phyloP scores from a whole-genome alignment of 2,797 vertebrate species.

The Scolopax rusticola region DNA sequence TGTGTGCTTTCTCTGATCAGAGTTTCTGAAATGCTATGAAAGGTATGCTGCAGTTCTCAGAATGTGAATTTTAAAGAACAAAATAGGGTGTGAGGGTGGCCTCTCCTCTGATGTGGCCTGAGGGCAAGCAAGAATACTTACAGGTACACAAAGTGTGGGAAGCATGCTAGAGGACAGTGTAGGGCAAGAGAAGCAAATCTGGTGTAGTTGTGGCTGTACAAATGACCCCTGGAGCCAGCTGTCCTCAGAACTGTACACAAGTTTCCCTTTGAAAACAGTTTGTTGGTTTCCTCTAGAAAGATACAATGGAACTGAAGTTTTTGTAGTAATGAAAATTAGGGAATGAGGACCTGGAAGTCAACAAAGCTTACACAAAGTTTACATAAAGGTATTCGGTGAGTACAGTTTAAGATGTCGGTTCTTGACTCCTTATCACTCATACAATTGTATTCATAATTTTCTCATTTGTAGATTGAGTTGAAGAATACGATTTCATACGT shows the following conservation, averaged over 20 bases:
- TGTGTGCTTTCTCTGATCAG: not conserved
- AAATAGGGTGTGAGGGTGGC: not conserved
- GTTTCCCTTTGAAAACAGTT: not conserved
- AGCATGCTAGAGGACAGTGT: not conserved
- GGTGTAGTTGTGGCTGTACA: not conserved
- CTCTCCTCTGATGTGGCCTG: not conserved
- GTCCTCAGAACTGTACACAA: not conserved
- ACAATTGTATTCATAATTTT: not conserved
- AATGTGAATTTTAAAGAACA: not conserved
- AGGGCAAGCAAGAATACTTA: not conserved
- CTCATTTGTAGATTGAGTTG: not conserved
- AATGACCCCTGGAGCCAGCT: not conserved
- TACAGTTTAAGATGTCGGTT: not conserved
- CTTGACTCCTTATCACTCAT: not conserved
- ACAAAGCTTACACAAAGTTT: not conserved
- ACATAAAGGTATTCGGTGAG: not conserved
- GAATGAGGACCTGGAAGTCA: not conserved
- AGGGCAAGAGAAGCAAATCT: not conserved
- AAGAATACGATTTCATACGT: not conserved
- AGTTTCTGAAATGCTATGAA: not conserved
- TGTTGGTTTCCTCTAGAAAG: not conserved
- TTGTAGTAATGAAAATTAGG: not conserved
- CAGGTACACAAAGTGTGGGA: not conserved
- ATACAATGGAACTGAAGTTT: not conserved
- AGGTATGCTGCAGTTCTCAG: not conserved